Conservation (phyloP, 23 tunicate species). For the Halocynthia aurantium region DNA sequence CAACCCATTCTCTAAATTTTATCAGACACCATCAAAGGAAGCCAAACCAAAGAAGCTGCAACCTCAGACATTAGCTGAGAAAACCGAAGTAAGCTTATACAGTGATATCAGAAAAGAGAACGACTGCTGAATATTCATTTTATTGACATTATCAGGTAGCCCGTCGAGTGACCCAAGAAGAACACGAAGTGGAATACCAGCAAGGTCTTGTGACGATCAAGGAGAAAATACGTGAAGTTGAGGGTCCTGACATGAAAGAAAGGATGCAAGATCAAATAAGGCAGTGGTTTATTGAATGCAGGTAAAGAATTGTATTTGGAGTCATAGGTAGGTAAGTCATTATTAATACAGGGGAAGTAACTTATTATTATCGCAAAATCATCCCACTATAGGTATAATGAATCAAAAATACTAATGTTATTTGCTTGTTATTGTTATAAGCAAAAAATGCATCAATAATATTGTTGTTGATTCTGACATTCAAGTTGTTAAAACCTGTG, state of each 20-base stretch:
- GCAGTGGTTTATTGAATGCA: slow-evolving; percentile 99
- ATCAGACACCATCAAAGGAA: slow-evolving; percentile 54
- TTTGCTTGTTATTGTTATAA: too few species aligned
- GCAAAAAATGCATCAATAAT: too few species aligned
- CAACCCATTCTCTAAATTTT: background rate
- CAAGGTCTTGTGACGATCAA: slow-evolving; percentile 93
- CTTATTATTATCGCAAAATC: too few species aligned
- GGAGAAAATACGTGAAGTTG: slow-evolving; percentile 85
- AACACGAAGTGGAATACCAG: slow-evolving; percentile 92
- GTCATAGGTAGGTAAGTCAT: too few species aligned
- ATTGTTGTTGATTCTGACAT: too few species aligned
- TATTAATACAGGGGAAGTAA: too few species aligned
- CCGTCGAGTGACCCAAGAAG: slow-evolving; percentile 83
- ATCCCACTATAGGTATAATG: too few species aligned
- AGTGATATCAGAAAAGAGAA: too few species aligned
- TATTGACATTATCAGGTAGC: slow-evolving; percentile 22
- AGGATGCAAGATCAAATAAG: slow-evolving; percentile 97
- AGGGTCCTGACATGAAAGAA: slow-evolving; percentile 98
- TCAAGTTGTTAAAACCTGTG: too few species aligned
- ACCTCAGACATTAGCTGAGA: slow-evolving; percentile 63
- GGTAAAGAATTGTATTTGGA: slow-evolving; percentile 32
- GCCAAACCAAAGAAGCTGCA: slow-evolving; percentile 34
- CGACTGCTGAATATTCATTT: too few species aligned
- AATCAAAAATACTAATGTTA: too few species aligned
- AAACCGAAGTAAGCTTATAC: slow-evolving; percentile 45